Evolutionary conservation across 2,797 vertebrate species (phyloP), one percentile per base, ranked within the genome.

Genomic region (Pseudopleuronectes americanus): DNA sequence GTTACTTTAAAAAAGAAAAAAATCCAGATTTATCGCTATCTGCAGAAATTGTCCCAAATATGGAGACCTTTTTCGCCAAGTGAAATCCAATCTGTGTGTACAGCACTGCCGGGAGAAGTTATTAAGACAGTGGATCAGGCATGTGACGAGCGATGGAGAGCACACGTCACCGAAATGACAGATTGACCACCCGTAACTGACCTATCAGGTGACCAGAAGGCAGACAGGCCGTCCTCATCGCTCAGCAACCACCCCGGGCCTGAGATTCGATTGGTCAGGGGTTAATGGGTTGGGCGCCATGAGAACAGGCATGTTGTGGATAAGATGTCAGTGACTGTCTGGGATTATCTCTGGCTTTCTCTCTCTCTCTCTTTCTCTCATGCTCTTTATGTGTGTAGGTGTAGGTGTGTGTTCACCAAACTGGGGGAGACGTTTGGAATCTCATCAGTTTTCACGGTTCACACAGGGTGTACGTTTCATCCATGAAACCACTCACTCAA

Each of bases 261-360:
- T 80, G 84, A 79, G 75, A 87, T 86, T 87, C 64, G 62, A 89
- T 87, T 91, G 87, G 84, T 68, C 80, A 87, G 60, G 78, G 89
- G 89, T 92, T 94, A 92, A 94, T 89, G 85, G 77, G 61, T 80
- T 49, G 83, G 92, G 89, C 85, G 86, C 83, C 83, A 83, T 64
- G 82, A 87, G 75, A 75, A 70, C 0, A 22, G 78, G 61, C 83
- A 66, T 72, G 83, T 72, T 76, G 68, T 67, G 84, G 87, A 92
- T 90, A 87, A 87, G 80, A 90, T 87, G 87, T 90, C 90, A 79
- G 65, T 53, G 70, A 45, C 51, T 87, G 90, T 84, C 89, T 88
- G 83, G 84, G 65, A 81, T 73, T 73, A 10, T 76, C 69, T 77
- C 58, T 80, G 49, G 47, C 13, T 47, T 63, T 51, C 57, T 43